Evolutionary conservation across 2,888 invertebrate species (phyloP), one percentile per base, ranked within the genome.

Genomic region (Eledone cirrhosa): DNA sequence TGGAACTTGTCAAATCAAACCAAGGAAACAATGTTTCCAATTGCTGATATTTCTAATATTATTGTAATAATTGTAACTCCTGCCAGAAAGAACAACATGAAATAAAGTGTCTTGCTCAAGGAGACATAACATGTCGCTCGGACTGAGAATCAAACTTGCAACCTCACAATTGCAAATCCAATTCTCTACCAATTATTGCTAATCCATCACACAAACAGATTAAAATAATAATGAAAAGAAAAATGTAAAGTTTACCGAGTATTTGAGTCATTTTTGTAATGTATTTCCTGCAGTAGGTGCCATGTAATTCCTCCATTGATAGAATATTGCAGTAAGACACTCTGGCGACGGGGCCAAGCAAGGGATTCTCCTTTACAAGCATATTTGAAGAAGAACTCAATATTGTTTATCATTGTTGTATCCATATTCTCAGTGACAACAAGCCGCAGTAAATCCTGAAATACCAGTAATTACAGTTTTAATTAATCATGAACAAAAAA

Each of bases 231-330:
- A n/a, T 41, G 5, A 41, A 41, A 41, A 41, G 11, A 41, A 2
- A 41, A 8, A 41, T 8, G 11, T 41, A 8, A 11, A 5, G 53
- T 48, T 13, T 78, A 86, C 87, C 85, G 83, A n/a, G 84, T 80
- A 67, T 79, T 82, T 3, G 83, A 79, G 47, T 85, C 84, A 80
- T 86, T 85, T 41, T 84, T 81, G 79, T 86, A 87, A 79, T 88
- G 87, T 24, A 88, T 81, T 78, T 91, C 91, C 81, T 91, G 88
- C 31, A 91, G 80, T 0, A 90, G 85, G 79, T 89, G 85, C 91
- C 91, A 91, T 1, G 87, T 86, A 48, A 91, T 90, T 7, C 91
- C 91, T 0, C 91, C 91, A 84, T 91, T 91, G 75, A 80, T 90
- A 2, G 91, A 91, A 81, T 89, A 91, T 84, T 91, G 91, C 7